Evolutionary conservation across 2,797 vertebrate genomes (phyloP), one percentile per base, ranked within the genome.

Genomic region (Strix occidentalis): DNA sequence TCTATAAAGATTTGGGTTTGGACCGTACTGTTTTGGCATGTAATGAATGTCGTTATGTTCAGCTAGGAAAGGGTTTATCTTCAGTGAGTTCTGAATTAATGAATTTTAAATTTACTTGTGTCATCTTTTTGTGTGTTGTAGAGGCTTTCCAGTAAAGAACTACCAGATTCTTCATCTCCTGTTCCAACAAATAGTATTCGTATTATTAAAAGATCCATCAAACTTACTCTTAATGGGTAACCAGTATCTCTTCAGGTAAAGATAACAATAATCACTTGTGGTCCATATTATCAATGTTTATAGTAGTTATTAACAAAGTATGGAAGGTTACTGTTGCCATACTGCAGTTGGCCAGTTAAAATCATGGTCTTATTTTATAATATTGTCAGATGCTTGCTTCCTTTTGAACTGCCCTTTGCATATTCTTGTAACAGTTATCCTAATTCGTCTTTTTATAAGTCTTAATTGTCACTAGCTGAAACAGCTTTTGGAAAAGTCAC

Each of bases 121-220:
- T 31, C 28, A 37, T 97, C 46, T 94, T 65, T 70, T 95, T 95
- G 46, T 74, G 69, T 84, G 79, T 97, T 90, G 18, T 94, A 99
- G 99, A 99, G 99, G 98, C 98, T 99, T 97, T 98, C 99, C 95
- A 99, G 99, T 98, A 99, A 99, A 98, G 99, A 99, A 97, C 98
- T 99, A 84, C 99, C 99, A 75, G 99, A 99, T 92, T 98, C 98
- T 69, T 99, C 99, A 48, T 99, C 99, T 50, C 99, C 99, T 50
- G 97, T 99, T 87, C 99, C 99, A 77, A 98, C 99, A 94, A 99
- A 98, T 96, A 99, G 98, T 93, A 97, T 99, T 88, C 98, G 99
- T 43, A 98, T 99, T 37, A 98, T 99, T 91, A 99, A 99, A 96
- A 99, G 99, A 97, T 99, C 99, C 89, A 99, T 99, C 97, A 99